Evolutionary conservation across 2,797 vertebrate species (phyloP), one percentile per base, ranked within the genome.

Genomic region (Psittacula derbiana): DNA sequence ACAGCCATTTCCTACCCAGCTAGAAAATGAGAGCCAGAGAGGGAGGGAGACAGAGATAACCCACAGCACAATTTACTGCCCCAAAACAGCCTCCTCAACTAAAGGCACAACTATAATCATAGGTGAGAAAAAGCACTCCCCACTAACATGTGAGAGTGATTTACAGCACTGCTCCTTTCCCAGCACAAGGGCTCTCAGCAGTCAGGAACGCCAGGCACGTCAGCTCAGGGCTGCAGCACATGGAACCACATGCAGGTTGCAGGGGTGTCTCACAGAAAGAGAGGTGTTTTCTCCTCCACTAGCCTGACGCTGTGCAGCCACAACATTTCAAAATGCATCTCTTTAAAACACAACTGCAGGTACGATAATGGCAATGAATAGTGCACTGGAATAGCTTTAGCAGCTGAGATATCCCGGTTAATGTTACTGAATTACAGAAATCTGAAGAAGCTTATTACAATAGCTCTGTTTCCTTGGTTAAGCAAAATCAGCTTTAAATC

Each of bases 51-150:
- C 57, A 87, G 92, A 92, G 92, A 87, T 86, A 97, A 90, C 76
- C 82, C 66, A 81, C 90, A 81, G 86, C 73, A 73, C 65, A 91
- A 92, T 97, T 97, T 96, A 97, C 86, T 93, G 88, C 92, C 88
- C 91, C 95, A 13, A 96, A 97, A 94, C 89, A 96, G 91, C 93
- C 89, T 95, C 93, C 83, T 93, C 69, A 33, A 90, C 93, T 95
- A 81, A 89, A 96, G 94, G 87, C 75, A 31, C 89, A 94, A 82
- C 93, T 33, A 1, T 95, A 96, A 96, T 96, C 81, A 83, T 6
- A 40, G 66, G 86, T 93, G 80, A 96, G 94, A 93, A 96, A 88
- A 93, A 95, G 46, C 65, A 62, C 70, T 97, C 91, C 84, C 47
- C 5, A 18, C 64, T 93, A 93, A 93, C 31, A 30, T 44, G 72